Base-by-base conservation (phyloP, 2,797 vertebrate species). In the Epinephelus malabaricus region DNA sequence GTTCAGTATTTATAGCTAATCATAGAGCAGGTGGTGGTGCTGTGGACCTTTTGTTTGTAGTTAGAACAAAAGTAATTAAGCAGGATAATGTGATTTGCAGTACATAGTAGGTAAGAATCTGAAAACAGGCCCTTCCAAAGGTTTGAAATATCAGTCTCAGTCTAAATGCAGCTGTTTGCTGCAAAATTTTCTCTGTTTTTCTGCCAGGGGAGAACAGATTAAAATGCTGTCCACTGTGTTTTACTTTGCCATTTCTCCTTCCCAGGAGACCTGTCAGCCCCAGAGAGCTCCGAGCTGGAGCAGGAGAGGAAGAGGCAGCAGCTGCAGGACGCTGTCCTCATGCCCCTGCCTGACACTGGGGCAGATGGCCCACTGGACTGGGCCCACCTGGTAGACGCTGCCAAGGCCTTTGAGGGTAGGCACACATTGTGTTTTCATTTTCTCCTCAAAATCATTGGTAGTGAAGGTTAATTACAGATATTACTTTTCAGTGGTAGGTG, bases 371-470 rank as follows among this genome's bases (percentile, higher is more conserved):
- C 97, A 23, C 94, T 99, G 86, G 97, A 99, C 86, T 99, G 98
- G 98, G 97, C 97, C 86, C 97, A 98, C 90, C 93, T 99, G 88
- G 98, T 99, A 69, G 97, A 98, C 64, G 98, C 98, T 34, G 98
- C 98, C 92, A 98, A 98, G 93, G 97, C 98, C 59, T 99, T 98
- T 82, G 98, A 99, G 93, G 97, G 98, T 99, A 92, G 58, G 77
- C 46, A 50, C 54, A 43, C 13, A 1, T 50, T 2, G 2, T 23
- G 55, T 61, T 81, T 79, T 50, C 1, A 56, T 59, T 58, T 79
- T 18, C 9, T 61, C 18, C n/a, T 21, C 4, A 0, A 76, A 64
- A 60, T 64, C 2, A 68, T n/a, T 58, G 4, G 7, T 73, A 53
- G 17, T 65, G 15, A 82, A 77, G 30, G 18, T 65, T 75, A 46